phyloP scores from a whole-genome alignment of 2,888 invertebrate genomes.

The Caradrina clavipalpis region DNA sequence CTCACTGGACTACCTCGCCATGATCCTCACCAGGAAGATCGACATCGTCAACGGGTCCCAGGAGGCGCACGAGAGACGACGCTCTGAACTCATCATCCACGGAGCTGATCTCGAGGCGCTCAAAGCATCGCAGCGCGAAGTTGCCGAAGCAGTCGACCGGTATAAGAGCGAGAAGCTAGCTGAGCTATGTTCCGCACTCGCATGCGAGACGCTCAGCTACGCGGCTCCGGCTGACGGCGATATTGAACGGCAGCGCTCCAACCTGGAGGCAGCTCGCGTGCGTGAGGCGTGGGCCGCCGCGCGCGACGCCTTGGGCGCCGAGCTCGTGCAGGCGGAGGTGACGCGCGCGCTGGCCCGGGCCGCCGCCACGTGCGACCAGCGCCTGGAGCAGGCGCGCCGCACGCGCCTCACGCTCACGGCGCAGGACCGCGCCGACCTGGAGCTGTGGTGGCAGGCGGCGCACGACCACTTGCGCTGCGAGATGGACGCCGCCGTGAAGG shows the following conservation, averaged over 20 bases:
- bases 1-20: constrained; percentile 93
- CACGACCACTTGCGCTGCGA: constrained; percentile 93
- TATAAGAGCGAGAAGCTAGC: constrained; percentile 93
- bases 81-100: constrained; percentile 82
- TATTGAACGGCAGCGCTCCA: constrained; percentile 80
- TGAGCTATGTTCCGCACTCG: constrained; percentile 93
- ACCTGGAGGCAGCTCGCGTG: constrained; percentile 92
- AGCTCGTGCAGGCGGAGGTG: constrained; percentile 94
- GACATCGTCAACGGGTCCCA: constrained; percentile 81
- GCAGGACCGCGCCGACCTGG: constrained; percentile 93
- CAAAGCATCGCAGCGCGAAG: constrained; percentile 91
- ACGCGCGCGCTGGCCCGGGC: constrained; percentile 93
- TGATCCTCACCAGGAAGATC: constrained; percentile 94
- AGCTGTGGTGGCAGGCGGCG: constrained; percentile 94
- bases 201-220: constrained; percentile 93
- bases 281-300: constrained; percentile 95
- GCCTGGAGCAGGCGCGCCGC: constrained; percentile 89
- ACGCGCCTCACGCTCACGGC: constrained; percentile 92
- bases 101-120: constrained; percentile 89
- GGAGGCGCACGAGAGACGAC: constrained; percentile 74
- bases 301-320: constrained; percentile 94
- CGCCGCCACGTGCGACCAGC: constrained; percentile 93
- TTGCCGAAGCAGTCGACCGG: constrained; percentile 91
- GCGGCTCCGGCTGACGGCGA: constrained; percentile 86
- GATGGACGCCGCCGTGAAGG: constrained; percentile 93